These are phyloP conservation scores for Turritopsis dohrnii DNA, from an alignment of 30 jellyfish, hydroid and myxozoan species.

Conservation along the genomic window DNA sequence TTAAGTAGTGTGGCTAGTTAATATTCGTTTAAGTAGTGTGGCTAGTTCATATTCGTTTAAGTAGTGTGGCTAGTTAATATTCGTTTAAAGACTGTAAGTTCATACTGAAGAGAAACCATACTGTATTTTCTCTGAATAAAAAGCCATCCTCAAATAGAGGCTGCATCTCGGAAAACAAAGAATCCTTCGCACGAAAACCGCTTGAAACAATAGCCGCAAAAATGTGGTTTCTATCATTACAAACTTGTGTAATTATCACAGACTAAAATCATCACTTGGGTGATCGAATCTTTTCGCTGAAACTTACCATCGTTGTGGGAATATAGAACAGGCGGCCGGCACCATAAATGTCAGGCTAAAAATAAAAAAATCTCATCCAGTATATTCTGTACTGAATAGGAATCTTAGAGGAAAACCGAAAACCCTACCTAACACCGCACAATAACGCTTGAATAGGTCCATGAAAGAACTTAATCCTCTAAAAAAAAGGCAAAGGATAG, in stretches of 20 bases:
- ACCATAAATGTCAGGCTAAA: slow-evolving; percentile 72
- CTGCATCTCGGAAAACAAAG: background rate
- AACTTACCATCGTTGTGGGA: slow-evolving; percentile 82
- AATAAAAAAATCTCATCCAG: background rate
- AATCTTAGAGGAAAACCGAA: background rate
- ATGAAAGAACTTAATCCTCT: slow-evolving; percentile 62
- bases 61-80: no score
- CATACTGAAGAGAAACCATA: no score
- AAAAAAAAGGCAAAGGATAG: slow-evolving; percentile 6
- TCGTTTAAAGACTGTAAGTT: no score
- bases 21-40: no score
- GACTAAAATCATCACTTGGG: no score
- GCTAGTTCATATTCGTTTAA: no score
- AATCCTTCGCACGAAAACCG: background rate
- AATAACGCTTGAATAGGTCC: slow-evolving; percentile 71
- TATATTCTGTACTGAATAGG: background rate
- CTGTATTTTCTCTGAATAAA: no score
- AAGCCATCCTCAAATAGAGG: no score
- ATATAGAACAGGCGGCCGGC: slow-evolving; percentile 78
- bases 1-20: no score
- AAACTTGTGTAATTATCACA: no score
- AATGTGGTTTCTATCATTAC: background rate
- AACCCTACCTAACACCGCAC: slow-evolving; percentile 61
- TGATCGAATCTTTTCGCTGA: no score
- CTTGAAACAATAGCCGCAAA: background rate